A percentile compares a stretch with the other conserved stretches of the same genome.
These are phyloP conservation scores for Athalia rosae DNA, from an alignment of 2,888 invertebrate genomes.

Conservation along the genomic window DNA sequence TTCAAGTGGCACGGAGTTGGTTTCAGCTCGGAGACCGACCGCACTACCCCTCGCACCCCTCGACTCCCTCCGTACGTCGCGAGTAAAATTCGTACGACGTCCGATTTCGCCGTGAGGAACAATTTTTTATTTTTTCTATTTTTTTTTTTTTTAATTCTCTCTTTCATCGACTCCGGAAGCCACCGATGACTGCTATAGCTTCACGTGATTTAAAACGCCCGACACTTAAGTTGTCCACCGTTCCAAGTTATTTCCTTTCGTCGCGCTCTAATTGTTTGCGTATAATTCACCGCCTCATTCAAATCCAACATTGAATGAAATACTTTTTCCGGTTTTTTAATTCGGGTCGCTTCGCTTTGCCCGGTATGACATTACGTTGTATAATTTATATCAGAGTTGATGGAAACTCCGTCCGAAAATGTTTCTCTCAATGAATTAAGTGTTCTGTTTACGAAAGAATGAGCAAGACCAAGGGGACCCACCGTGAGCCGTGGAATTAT, in stretches of 20 bases:
- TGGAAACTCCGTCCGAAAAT: neutral
- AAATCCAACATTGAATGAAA: neutral
- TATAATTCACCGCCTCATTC: too few species aligned
- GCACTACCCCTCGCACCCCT: neutral
- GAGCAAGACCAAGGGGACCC: neutral
- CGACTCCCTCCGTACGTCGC: too few species aligned
- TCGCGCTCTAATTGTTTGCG: too few species aligned
- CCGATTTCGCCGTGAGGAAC: too few species aligned
- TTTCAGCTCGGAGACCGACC: constrained; percentile 20
- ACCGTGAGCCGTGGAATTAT: neutral
- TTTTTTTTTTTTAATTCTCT: too few species aligned
- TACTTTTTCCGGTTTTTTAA: neutral
- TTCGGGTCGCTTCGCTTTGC: neutral
- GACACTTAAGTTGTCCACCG: too few species aligned
- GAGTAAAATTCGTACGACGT: too few species aligned
- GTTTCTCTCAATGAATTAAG: constrained; percentile 8
- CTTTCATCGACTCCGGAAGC: too few species aligned
- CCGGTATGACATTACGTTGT: neutral
- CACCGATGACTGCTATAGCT: too few species aligned
- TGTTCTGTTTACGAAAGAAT: constrained; percentile 19
- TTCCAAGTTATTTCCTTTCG: too few species aligned
- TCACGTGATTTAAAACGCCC: too few species aligned
- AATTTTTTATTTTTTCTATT: neutral
- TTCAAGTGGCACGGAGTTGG: neutral
- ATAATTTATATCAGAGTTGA: neutral